Conservation (phyloP, 1,140 invertebrate genomes). For the Drepana arcuata region DNA sequence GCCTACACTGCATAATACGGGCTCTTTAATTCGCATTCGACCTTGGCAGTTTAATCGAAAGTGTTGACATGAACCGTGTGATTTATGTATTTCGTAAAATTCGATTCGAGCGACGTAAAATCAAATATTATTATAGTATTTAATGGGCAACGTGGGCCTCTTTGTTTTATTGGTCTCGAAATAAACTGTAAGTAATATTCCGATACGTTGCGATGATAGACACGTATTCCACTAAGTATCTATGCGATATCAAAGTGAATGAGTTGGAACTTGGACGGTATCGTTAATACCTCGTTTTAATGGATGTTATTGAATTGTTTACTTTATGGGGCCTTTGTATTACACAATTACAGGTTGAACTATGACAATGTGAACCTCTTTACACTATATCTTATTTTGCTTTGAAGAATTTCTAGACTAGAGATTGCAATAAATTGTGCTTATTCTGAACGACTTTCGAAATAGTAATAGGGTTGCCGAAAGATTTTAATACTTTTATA, state of each 20-base stretch:
- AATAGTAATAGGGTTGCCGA: too few relatives aligned
- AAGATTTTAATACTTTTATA: too few relatives aligned
- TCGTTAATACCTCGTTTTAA: slow-evolving; percentile 11
- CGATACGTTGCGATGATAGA: slow-evolving; percentile 7
- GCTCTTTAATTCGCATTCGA: slow-evolving; percentile 34
- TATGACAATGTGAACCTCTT: too few relatives aligned
- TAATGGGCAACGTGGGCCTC: slow-evolving; percentile 36
- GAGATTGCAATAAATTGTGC: too few relatives aligned
- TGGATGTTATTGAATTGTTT: slow-evolving; percentile 9
- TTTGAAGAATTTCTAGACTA: too few relatives aligned
- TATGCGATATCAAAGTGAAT: slow-evolving; percentile 5
- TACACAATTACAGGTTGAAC: too few relatives aligned
- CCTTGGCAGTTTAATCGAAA: slow-evolving; percentile 61
- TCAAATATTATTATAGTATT: slow-evolving; percentile 35
- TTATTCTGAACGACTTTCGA: too few relatives aligned
- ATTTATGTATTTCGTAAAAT: slow-evolving; percentile 50
- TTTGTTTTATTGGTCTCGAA: slow-evolving; percentile 34
- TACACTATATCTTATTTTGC: too few relatives aligned
- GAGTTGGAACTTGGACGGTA: slow-evolving; percentile 5
- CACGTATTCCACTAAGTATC: slow-evolving; percentile 10
- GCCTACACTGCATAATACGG: slow-evolving; percentile 33
- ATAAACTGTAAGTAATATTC: slow-evolving; percentile 17
- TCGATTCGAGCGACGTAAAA: slow-evolving; percentile 38
- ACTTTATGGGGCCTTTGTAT: too few relatives aligned
- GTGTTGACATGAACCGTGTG: slow-evolving; percentile 56